A percentile compares a stretch with the other conserved stretches of the same genome.
phyloP scores from a whole-genome alignment of 2,888 invertebrate species.

The Fragum fragum region DNA sequence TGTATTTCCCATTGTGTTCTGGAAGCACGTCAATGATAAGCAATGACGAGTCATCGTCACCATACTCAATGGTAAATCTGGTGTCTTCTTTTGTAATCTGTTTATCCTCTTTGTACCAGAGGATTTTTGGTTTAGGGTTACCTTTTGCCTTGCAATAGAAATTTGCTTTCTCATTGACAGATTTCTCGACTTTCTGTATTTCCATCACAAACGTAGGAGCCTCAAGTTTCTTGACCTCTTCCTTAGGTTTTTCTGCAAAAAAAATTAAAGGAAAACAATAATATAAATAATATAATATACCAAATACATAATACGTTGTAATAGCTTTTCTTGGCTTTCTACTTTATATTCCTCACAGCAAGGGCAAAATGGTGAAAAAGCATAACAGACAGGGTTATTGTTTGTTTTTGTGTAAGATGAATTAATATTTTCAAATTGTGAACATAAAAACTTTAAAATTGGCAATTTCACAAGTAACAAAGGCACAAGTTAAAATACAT shows the following conservation, averaged over 20 bases:
- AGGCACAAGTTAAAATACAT: too few relatives aligned
- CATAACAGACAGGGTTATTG: too few relatives aligned
- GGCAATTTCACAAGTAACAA: too few relatives aligned
- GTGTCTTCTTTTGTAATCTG: conserved; percentile 78
- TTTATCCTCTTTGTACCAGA: conserved; percentile 83
- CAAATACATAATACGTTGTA: too few relatives aligned
- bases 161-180: conserved; percentile 75
- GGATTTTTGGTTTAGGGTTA: conserved; percentile 81
- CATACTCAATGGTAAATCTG: conserved; percentile 76
- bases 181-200: conserved; percentile 78
- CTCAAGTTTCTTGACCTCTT: conserved; percentile 75
- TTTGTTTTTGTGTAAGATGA: too few relatives aligned
- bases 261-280: too few relatives aligned
- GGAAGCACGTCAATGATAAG: conserved; percentile 79
- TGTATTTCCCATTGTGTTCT: conserved; percentile 84
- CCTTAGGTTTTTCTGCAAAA: conserved; percentile 71
- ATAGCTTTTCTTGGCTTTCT: too few relatives aligned
- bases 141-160: conserved; percentile 83
- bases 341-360: too few relatives aligned
- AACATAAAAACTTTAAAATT: too few relatives aligned
- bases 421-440: too few relatives aligned
- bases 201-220: conserved; percentile 82
- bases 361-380: too few relatives aligned
- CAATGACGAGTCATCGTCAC: conserved; percentile 77
- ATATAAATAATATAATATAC: too few relatives aligned